Base-by-base conservation (phyloP, 2,797 vertebrate species). In the Trachurus trachurus region DNA sequence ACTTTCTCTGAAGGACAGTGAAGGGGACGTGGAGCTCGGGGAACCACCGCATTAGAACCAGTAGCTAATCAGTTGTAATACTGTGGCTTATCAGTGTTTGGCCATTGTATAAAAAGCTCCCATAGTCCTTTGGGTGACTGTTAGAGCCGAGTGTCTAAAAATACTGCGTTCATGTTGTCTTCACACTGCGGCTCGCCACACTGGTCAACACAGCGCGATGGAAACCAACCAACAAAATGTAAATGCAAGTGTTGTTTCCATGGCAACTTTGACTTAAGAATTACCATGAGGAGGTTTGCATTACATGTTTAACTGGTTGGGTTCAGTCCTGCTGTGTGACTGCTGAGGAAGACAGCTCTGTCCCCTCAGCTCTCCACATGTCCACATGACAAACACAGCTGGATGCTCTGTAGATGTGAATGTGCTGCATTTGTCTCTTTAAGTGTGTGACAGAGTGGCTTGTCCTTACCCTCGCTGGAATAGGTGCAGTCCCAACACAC, bases 1-100 rank as follows among this genome's bases (percentile, higher is more conserved):
- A 71, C 42, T 79, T 83, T 78, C 67, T 78, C 40, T 78, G 60
- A 80, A 74, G 61, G 66, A 78, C 61, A 74, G 39, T 52, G 49
- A 78, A 67, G 58, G 68, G 56, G 71, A 85, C 60, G 39, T 2
- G 1, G 59, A 64, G 59, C 54, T 40, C 13, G 63, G 57, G 50
- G 65, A 75, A 21, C 19, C 47, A n/a, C 22, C 3, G 34, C 16
- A 47, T 19, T 47, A 2, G 6, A 16, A 17, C 45, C 45, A 17
- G 9, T 40, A 10, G 12, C 40, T 40, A 11, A 40, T 40, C 1
- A 11, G 40, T 42, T 40, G 8, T 40, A 26, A 40, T 40, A 40
- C 10, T 40, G 39, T 40, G 39, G 39, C 31, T 34, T 5, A 34
- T 34, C 31, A 34, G 31, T 34, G 31, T 34, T 19, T 37, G 42